Evolutionary conservation across 2,797 vertebrate genomes (phyloP), one percentile per base, ranked within the genome.

Genomic region (Cottoperca gobio): DNA sequence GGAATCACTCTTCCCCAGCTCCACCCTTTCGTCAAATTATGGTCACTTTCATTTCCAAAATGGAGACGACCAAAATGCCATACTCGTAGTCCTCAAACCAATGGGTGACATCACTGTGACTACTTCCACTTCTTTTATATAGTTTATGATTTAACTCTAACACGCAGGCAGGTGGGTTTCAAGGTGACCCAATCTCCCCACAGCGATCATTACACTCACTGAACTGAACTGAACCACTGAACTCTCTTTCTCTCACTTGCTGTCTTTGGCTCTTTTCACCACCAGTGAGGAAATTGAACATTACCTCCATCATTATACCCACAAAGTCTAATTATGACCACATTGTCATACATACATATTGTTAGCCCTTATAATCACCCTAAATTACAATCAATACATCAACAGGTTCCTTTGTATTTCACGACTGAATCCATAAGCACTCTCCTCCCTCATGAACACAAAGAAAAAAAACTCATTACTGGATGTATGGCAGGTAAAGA

Each of bases 241-340:
- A 54, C 21, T 49, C 48, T 35, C 13, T 17, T 72, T 3, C 13
- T 43, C 49, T 55, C 17, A n/a, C 40, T 48, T 23, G 37, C 61
- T 58, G 21, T 21, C 43, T 53, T 23, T 45, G 13, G 11, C 19
- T 73, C 53, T 61, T 46, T 76, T 48, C 17, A 23, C 21, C 61
- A 60, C 9, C 31, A 21, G 31, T 21, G 40, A 55, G 19, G 21
- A 66, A 68, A 69, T 26, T 64, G 62, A 82, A 66, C 71, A 61
- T 60, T 72, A 65, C 59, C 64, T 73, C 59, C 43, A 14, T 76
- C 43, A 77, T 84, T 77, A 70, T 39, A 52, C 35, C 39, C 40
- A 19, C 70, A 35, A 19, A 40, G 40, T 74, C 40, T 75, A 76
- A 88, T 71, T 69, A 63, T 62, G 54, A 78, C 76, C 64, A 52